Evolutionary conservation across 2,888 invertebrate species (phyloP), one percentile per base, ranked within the genome.

Genomic region (Fragum whitleyi): DNA sequence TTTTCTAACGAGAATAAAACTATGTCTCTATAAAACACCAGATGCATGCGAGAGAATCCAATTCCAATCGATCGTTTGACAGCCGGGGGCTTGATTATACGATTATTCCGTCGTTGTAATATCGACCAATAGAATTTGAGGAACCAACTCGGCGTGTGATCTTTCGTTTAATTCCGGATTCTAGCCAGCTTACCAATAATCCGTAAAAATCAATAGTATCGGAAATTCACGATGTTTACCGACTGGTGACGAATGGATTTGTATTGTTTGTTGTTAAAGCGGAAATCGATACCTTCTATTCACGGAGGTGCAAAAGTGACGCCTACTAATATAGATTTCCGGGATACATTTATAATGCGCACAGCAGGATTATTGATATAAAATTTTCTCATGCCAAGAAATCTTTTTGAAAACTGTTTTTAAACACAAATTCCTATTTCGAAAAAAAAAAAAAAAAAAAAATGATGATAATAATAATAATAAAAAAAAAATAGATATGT

Each of bases 31-130:
- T 21, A 68, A 75, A 59, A 68, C 75, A 75, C 75, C 39, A 61
- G 69, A 75, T 75, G 75, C 29, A 75, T 75, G 75, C 36, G 57
- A 68, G 55, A 59, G 23, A 53, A 69, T 70, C 57, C 36, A 47
- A 29, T 51, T 61, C 32, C n/a, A n/a, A 65, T 65, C n/a, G 65
- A 65, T 65, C 23, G 29, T 29, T 29, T 14, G 29, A 61, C 26
- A 32, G 32, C 29, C 32, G n/a, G 29, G 32, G n/a, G 28, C 61
- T 61, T 28, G 61, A 61, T 61, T 32, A 61, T 61, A 61, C 61
- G 61, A 61, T n/a, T 61, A 61, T 29, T 29, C 29, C 28, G 19
- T 32, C 61, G 32, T 19, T 7, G 28, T 21, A 65, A 65, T 42
- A 42, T 14, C 65, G 23, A 26, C 65, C 65, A 65, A 65, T 65